Evolutionary conservation across 2,888 invertebrate species (phyloP).

Genomic region (Callosobruchus maculatus): DNA sequence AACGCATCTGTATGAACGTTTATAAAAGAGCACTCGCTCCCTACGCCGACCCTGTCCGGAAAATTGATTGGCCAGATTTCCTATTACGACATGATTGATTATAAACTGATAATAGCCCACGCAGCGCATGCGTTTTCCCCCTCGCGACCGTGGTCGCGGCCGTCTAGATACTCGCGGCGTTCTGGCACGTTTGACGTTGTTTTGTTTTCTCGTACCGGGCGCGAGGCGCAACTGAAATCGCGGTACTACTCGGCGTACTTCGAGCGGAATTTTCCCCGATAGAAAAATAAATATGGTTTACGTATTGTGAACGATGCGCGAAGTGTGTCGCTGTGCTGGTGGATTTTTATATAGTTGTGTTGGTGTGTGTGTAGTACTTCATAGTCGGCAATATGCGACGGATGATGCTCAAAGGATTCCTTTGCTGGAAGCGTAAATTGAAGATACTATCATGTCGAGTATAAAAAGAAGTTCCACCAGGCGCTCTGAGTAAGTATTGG

Average conservation of each 20-base stretch:
- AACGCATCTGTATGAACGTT: no score
- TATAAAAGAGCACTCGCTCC: not conserved
- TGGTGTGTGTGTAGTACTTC: constrained; percentile 11
- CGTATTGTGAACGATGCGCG: not conserved
- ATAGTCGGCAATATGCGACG: constrained; percentile 32
- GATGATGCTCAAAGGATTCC: constrained; percentile 31
- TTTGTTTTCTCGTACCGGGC: not conserved
- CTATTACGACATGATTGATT: constrained; percentile 41
- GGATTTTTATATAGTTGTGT: not conserved
- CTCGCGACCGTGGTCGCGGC: not conserved
- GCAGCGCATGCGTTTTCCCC: constrained; percentile 27
- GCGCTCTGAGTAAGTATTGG: constrained; percentile 49
- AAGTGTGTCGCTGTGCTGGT: not conserved
- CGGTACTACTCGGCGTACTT: not conserved
- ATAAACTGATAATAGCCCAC: constrained; percentile 32
- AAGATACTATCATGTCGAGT: constrained; percentile 42
- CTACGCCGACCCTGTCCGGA: constrained; percentile 12
- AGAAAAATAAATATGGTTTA: not conserved
- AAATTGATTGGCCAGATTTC: constrained; percentile 34
- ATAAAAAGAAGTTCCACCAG: constrained; percentile 45
- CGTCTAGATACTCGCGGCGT: not conserved
- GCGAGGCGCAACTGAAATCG: not conserved
- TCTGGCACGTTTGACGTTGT: not conserved
- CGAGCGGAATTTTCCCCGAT: constrained; percentile 4
- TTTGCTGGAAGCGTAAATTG: constrained; percentile 43